Percentiles rank a stretch among this genome's conserved stretches.
Evolutionary conservation across 1,140 invertebrate genomes (phyloP).

Genomic region (Zaprionus vittiger): DNA sequence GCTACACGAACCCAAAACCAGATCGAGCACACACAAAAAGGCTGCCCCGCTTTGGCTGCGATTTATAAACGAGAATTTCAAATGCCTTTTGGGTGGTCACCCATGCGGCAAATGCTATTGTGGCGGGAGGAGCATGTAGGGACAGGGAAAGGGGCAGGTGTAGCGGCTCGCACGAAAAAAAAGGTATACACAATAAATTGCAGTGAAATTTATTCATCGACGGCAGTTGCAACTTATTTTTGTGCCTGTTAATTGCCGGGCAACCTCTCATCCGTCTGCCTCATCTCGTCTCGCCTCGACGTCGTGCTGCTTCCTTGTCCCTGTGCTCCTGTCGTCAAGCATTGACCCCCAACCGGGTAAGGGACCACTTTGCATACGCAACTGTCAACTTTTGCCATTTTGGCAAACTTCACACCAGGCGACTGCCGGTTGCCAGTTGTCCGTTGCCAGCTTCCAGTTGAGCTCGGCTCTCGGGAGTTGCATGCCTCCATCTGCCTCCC

Average conservation of each 20-base stretch:
- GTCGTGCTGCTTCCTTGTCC: not conserved
- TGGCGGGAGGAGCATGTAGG: constrained; percentile 14
- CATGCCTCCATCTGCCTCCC: not conserved
- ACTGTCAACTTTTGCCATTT: constrained; percentile 80
- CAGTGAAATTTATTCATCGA: constrained; percentile 48
- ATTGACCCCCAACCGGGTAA: not conserved
- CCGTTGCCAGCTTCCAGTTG: not conserved
- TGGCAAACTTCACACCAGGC: constrained; percentile 73
- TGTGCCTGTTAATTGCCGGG: constrained; percentile 49
- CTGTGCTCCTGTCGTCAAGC: not conserved
- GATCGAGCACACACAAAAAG: constrained; percentile 17
- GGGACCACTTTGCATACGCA: constrained; percentile 66
- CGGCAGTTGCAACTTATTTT: constrained; percentile 55
- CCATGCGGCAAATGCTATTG: constrained; percentile 75
- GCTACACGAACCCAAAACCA: constrained; percentile 38
- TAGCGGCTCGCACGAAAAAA: not conserved
- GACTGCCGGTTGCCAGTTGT: constrained; percentile 1
- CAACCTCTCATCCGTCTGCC: not conserved
- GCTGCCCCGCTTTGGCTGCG: constrained; percentile 64
- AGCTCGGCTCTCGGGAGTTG: constrained; percentile 1
- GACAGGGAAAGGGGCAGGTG: not conserved
- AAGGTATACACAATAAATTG: constrained; percentile 24
- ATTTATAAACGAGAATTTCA: constrained; percentile 57
- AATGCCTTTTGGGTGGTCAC: constrained; percentile 67
- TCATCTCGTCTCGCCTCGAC: not conserved